Percentiles rank a stretch among this genome's conserved stretches.
Evolutionary conservation across 2,113 vertebrate genomes (phyloP).

Genomic region (Paramormyrops kingsleyae): DNA sequence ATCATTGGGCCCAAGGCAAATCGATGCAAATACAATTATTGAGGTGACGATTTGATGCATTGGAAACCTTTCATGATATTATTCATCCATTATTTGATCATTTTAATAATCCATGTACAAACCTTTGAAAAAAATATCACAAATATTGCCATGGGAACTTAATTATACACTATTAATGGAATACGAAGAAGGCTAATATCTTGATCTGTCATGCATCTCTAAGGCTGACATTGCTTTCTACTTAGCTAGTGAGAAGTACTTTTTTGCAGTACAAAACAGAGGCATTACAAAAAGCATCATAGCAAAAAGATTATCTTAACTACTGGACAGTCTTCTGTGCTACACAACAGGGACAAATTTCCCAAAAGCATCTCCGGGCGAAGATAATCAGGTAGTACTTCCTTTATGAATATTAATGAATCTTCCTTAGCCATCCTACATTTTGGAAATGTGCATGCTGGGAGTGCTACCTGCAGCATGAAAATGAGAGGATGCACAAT

Average conservation of each 20-base stretch:
- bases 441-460: background rate
- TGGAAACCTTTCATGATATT: background rate
- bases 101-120: background rate
- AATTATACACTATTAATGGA: background rate
- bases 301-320: background rate
- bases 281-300: background rate
- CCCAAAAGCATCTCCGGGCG: background rate
- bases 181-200: background rate
- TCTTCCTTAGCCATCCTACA: background rate
- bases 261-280: background rate
- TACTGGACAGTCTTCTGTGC: background rate
- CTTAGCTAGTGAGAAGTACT: background rate
- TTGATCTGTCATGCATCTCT: background rate
- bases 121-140: background rate
- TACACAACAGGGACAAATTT: background rate
- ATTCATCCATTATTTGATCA: background rate
- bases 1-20: background rate
- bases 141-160: background rate
- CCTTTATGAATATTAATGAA: background rate
- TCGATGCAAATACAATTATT: background rate
- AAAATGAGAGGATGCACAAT: background rate
- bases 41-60: background rate
- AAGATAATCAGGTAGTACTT: background rate
- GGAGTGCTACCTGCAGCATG: background rate
- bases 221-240: background rate